A percentile compares a stretch with the other conserved stretches of the same genome.
Evolutionary conservation across 1,140 invertebrate species (phyloP).

Genomic region (Lucilia sericata): DNA sequence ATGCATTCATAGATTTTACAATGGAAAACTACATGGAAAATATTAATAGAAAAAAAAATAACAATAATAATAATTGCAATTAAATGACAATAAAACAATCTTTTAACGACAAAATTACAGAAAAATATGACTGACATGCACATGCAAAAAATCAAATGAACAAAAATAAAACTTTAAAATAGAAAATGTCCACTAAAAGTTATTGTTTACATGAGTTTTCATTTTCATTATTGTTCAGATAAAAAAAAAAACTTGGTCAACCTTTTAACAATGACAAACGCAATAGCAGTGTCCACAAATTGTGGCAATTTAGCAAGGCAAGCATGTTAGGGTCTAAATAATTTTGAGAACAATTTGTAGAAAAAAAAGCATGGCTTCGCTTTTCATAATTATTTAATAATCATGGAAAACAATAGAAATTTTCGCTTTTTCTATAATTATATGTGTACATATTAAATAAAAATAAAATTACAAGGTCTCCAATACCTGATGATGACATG

Average conservation of each 20-base stretch:
- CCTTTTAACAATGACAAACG: conserved; percentile 11
- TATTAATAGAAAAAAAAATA: background rate
- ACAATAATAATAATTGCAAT: conserved; percentile 36
- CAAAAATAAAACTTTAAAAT: background rate
- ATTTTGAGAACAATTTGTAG: conserved; percentile 36
- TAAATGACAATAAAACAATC: conserved; percentile 41
- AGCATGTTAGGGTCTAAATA: conserved; percentile 37
- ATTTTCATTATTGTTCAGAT: background rate
- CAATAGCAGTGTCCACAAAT: conserved; percentile 12
- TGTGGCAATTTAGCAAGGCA: conserved; percentile 28
- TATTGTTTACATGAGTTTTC: background rate
- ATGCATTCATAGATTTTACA: conserved; percentile 34
- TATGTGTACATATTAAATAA: background rate
- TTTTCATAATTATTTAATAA: conserved; percentile 37
- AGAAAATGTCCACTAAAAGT: conserved; percentile 18
- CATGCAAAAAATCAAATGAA: conserved; percentile 13
- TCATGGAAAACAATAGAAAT: conserved; percentile 12
- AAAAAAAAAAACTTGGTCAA: conserved; percentile 28
- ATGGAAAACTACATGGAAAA: conserved; percentile 41
- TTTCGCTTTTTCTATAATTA: conserved; percentile 23
- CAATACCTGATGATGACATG: background rate
- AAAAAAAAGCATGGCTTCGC: background rate
- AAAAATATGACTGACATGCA: conserved; percentile 42
- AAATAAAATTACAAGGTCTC: background rate
- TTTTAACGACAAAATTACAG: conserved; percentile 1